Conservation (phyloP, 2,888 invertebrate genomes). For the Idaea aversata region DNA sequence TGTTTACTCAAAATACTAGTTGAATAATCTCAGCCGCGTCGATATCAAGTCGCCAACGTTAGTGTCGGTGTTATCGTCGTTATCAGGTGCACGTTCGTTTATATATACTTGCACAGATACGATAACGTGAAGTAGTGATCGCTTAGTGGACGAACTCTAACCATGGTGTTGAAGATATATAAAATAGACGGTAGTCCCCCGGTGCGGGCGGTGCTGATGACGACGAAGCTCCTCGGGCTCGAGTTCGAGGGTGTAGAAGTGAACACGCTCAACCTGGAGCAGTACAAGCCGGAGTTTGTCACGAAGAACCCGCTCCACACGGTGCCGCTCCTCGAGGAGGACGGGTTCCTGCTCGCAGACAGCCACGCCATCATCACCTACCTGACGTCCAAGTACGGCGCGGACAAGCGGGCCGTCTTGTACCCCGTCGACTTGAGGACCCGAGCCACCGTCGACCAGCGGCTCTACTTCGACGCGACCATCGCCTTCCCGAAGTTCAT, state of each 20-base stretch:
- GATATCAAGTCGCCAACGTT: background rate
- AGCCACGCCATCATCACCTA: conserved; percentile 52
- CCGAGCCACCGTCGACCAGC: conserved; percentile 42
- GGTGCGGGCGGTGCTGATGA: conserved; percentile 41
- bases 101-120: background rate
- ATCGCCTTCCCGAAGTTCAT: conserved; percentile 33
- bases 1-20: background rate
- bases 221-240: conserved; percentile 38
- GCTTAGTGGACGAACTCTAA: conserved; percentile 3
- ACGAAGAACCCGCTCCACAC: conserved; percentile 47
- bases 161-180: conserved; percentile 41
- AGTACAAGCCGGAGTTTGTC: conserved; percentile 38
- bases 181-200: conserved; percentile 42
- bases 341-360: conserved; percentile 42
- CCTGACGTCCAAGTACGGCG: conserved; percentile 49
- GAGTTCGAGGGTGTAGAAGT: conserved; percentile 34
- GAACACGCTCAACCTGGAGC: conserved; percentile 30
- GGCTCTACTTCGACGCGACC: conserved; percentile 41
- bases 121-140: background rate
- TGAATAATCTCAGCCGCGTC: background rate
- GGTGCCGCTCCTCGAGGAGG: conserved; percentile 48
- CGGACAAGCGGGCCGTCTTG: conserved; percentile 35
- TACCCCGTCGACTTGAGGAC: conserved; percentile 42
- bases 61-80: background rate
- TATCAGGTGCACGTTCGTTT: background rate